Base-by-base conservation (phyloP, 2,888 invertebrate genomes). In the Pollenia amentaria region DNA sequence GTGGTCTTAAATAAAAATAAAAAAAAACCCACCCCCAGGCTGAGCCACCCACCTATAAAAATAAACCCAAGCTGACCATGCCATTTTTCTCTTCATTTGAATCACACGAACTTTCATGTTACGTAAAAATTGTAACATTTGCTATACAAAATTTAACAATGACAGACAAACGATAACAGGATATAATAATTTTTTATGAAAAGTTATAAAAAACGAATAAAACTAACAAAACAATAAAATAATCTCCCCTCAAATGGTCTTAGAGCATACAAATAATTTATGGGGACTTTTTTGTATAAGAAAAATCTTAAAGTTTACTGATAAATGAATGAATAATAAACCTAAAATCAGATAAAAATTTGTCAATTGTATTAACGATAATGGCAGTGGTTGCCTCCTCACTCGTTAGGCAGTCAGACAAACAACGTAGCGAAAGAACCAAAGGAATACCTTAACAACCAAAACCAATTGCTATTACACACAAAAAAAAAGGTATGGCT, bases 301-400 rank as follows among this genome's bases (percentile, higher is more conserved):
- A 12, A 12, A 42, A 42, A 44, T 12, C 75, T 40, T 72, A 12
- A 73, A 48, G 16, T 65, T 77, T 55, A 0, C 65, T 57, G 8
- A 67, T 46, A 67, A 67, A 40, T 46, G 38, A 48, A 77, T 67
- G 38, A 48, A 77, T 67, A 46, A 44, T 46, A 67, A 48, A 67
- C 55, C 29, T 55, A 48, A 57, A 69, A 48, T 53, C 60, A 51
- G 69, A 57, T 67, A 48, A 69, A 69, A 78, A 60, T 67, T 60
- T 67, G 48, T 60, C 48, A 69, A 57, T 55, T 60, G 18, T 60
- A n/a, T 60, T 29, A 40, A 67, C 57, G 44, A 9, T 65, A 44
- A 29, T n/a, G 44, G 44, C 44, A 44, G 57, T 55, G 18, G 21
- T 9, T 3, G 21, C 44, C 44, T n/a, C 1, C 0, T 29, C 29